Base-by-base conservation (phyloP, 2,888 invertebrate species). In the Sarcophaga rosellei region DNA sequence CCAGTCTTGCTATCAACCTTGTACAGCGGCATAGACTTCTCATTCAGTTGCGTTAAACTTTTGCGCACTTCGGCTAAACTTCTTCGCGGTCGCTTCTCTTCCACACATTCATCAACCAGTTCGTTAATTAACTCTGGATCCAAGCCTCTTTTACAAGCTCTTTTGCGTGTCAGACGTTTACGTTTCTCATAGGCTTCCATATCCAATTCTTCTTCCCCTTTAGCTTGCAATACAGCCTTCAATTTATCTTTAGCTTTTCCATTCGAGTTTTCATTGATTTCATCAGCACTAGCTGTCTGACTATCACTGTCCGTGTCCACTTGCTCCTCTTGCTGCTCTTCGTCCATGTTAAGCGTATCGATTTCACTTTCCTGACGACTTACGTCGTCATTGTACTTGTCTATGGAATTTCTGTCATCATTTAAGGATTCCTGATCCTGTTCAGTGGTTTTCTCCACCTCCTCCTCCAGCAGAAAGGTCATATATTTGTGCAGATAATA, bases 401-500 rank as follows among this genome's bases (percentile, higher is more conserved):
- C 47, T 15, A 47, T 70, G 1, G 81, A 75, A 47, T 76, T 70
- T n/a, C 47, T 47, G 70, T 44, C 81, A 5, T 75, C 73, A 63
- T 72, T 72, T 66, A 25, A 17, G n/a, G 5, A 1, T n/a, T 57
- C n/a, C 4, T 44, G 35, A 8, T 35, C 35, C 35, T 35, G 35
- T 35, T 35, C 10, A 15, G 17, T 53, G 53, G 12, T 85, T 87
- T 25, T 72, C 77, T 85, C 66, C n/a, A n/a, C n/a, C 1, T 69
- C 59, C 12, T 15, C 17, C 21, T 61, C 35, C 23, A 45, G 81
- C 0, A 91, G 53, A 72, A 92, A 92, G 35, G 88, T 85, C 1
- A 92, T 68, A 4, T 89, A 89, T 0, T 90, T 89, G 68, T 89
- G 83, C 11, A 92, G 87, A 12, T 90, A 89, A 63, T 90, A 91